A percentile compares a stretch with the other conserved stretches of the same genome.
Evolutionary conservation across 2,113 vertebrate genomes (phyloP).

Genomic region (Thinocorus orbignyianus): DNA sequence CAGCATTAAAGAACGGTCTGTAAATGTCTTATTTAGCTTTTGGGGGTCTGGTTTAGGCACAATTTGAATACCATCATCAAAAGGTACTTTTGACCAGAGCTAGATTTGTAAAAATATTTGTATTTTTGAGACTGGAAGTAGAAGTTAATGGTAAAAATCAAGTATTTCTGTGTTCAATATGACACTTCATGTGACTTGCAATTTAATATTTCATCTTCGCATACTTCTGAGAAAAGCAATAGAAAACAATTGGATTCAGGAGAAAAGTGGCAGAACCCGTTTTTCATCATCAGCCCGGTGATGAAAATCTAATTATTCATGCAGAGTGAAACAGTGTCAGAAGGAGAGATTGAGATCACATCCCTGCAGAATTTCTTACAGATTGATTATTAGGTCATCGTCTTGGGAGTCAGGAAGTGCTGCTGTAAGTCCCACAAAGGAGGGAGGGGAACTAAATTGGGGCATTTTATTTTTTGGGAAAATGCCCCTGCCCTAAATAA

Average conservation of each 20-base stretch:
- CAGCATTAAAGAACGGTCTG: neutral
- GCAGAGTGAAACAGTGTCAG: slow-evolving; percentile 36
- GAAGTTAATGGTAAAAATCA: neutral
- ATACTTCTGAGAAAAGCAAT: neutral
- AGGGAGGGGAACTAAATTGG: neutral
- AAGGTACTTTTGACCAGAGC: neutral
- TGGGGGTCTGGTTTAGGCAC: neutral
- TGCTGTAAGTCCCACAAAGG: neutral
- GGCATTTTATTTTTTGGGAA: neutral
- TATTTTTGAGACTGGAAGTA: neutral
- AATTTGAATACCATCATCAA: neutral
- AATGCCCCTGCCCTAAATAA: neutral
- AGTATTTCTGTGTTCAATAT: neutral
- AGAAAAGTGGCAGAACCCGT: neutral
- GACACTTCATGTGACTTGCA: neutral
- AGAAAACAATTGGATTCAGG: neutral
- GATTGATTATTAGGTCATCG: slow-evolving; percentile 30
- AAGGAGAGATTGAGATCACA: neutral
- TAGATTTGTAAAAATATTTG: neutral
- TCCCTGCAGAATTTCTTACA: slow-evolving; percentile 13
- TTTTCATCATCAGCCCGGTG: neutral
- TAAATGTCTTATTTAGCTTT: neutral
- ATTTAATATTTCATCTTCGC: neutral
- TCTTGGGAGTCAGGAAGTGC: neutral
- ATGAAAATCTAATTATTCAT: slow-evolving; percentile 64